Evolutionary conservation across 2,797 vertebrate genomes (phyloP), one percentile per base, ranked within the genome.

Genomic region (Salarias fasciatus): DNA sequence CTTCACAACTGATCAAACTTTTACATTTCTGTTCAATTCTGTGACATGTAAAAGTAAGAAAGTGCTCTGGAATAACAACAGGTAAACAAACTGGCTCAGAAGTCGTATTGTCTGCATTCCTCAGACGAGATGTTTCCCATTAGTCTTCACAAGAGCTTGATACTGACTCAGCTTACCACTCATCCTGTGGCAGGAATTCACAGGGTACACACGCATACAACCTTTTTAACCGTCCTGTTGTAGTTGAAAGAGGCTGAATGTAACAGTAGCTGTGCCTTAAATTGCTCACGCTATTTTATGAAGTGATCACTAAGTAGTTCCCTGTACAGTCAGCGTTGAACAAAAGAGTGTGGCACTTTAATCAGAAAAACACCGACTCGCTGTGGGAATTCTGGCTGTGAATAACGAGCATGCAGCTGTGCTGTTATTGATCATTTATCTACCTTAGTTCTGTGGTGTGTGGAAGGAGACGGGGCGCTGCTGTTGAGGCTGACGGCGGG

Each of bases 401-500:
- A n/a, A n/a, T n/a, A n/a, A n/a, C n/a, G n/a, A n/a, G n/a, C n/a
- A n/a, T n/a, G n/a, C n/a, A n/a, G n/a, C n/a, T n/a, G n/a, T n/a
- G n/a, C n/a, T n/a, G n/a, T n/a, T n/a, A n/a, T n/a, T n/a, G n/a
- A n/a, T n/a, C n/a, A n/a, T n/a, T n/a, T n/a, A n/a, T n/a, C n/a
- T n/a, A 93, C 93, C 78, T 92, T 92, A 69, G 53, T 67, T 66
- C 89, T 86, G 60, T 89, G 88, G 48, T 84, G 88, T 13, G 83
- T 82, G 8, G 91, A 88, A 8, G 89, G 89, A 0, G 90, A 91
- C 3, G 89, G 69, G 2, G 72, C 83, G 1, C 80, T 88, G 71
- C 83, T 90, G 72, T 76, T 85, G 5, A 92, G 70, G 69, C 85
- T 91, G 50, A 77, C 29, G 7, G 84, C 79, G 36, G 90, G 91